Base-by-base conservation (phyloP, 2,888 invertebrate species). In the Chymomyza amoena region DNA sequence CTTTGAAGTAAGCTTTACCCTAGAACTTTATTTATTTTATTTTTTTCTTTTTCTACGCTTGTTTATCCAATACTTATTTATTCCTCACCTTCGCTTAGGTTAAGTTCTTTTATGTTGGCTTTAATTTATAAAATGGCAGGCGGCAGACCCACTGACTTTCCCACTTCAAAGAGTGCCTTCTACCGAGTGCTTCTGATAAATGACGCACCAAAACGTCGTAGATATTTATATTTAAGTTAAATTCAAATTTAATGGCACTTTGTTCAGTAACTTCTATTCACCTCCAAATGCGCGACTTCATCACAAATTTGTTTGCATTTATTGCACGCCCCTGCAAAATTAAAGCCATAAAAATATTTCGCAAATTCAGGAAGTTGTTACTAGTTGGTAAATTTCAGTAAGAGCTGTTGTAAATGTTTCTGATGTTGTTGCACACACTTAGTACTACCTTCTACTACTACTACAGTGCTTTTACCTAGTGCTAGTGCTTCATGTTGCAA, bases 291-390 rank as follows among this genome's bases (percentile, higher is more conserved):
- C n/a, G 61, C 50, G 54, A 66, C 10, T 54, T 61, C 39, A 59
- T 57, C 54, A n/a, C 16, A 5, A 32, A 32, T 65, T 74, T 74
- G 56, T 60, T 45, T 45, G 39, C 39, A 45, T 45, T 45, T 45
- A 13, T 13, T 4, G 10, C 13, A 4, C 39, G 13, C 39, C 52
- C 50, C 52, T 32, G 72, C 68, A 64, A 61, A 77, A 73, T 79
- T 75, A 79, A 82, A 83, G 80, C 68, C 83, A 73, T 73, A 71
- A 80, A 80, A 71, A 63, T 66, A 68, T 63, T 71, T 75, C 51
- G 28, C 75, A 66, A 64, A 71, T 75, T 70, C 73, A 72, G 83
- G 80, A 83, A 82, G 85, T 79, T 77, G 85, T 83, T 83, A 45
- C 13, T 10, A 82, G 79, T 83, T 79, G 72, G 68, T 72, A 77